Evolutionary conservation across 2,888 invertebrate species (phyloP).

Genomic region (Petrolisthes cinctipes): DNA sequence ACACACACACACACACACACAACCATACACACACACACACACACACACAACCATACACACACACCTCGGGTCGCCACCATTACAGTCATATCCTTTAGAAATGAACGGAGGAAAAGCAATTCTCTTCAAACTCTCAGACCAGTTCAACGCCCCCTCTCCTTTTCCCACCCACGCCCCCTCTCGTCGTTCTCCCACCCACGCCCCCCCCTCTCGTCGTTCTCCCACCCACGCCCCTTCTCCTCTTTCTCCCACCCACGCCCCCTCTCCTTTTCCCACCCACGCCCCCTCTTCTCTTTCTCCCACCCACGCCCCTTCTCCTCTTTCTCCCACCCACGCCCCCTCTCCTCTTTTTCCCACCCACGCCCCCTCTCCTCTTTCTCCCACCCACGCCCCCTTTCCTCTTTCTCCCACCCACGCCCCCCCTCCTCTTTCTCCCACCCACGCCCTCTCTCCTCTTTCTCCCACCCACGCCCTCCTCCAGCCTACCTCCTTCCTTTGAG

Average conservation of each 20-base stretch:
- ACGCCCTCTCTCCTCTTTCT: neutral
- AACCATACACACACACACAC: constrained; percentile 41
- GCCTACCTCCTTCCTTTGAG: neutral
- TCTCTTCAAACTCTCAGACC: neutral
- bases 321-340: neutral
- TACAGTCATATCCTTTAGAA: neutral
- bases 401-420: no score
- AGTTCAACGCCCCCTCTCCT: neutral
- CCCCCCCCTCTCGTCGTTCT: neutral
- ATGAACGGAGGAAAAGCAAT: neutral
- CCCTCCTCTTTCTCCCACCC: neutral
- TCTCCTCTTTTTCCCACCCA: neutral
- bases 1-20: constrained; percentile 30
- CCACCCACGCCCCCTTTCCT: no score
- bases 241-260: no score
- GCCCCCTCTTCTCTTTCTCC: no score
- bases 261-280: no score
- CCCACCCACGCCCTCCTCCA: no score
- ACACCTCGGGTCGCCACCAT: neutral
- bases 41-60: constrained; percentile 35
- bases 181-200: neutral
- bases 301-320: neutral
- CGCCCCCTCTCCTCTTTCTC: neutral
- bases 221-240: neutral
- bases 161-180: neutral